Percentiles rank a stretch among this genome's conserved stretches.
phyloP scores from a whole-genome alignment of 2,113 vertebrate species.

The Percina caprodes region DNA sequence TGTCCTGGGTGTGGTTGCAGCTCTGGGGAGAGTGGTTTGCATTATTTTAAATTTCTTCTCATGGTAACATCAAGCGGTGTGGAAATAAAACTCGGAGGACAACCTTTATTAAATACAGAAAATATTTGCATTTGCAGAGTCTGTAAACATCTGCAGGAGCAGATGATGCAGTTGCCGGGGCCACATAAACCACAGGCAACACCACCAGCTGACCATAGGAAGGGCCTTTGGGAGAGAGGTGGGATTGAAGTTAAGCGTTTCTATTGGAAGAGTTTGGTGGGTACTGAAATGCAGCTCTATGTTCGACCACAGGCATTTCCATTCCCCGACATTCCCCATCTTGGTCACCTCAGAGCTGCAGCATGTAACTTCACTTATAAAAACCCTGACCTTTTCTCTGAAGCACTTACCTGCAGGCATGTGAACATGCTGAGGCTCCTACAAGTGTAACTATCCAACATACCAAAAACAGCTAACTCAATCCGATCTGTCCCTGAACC shows the following conservation, averaged over 20 bases:
- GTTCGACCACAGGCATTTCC: constrained; percentile 33
- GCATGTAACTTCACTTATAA: constrained; percentile 1
- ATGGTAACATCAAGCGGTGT: neutral
- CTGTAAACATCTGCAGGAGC: constrained; percentile 47
- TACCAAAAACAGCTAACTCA: neutral
- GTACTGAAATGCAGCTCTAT: constrained; percentile 30
- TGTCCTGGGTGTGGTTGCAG: constrained; percentile 54
- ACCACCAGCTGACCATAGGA: constrained; percentile 53
- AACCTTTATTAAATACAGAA: constrained; percentile 28
- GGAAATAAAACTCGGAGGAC: constrained; percentile 20
- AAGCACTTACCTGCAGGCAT: constrained; percentile 9
- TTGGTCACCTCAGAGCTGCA: constrained; percentile 12
- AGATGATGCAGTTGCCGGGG: constrained; percentile 33
- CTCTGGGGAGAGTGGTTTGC: constrained; percentile 18
- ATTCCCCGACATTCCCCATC: constrained; percentile 3
- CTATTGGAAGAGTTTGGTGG: constrained; percentile 8
- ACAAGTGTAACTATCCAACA: neutral
- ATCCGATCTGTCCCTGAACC: constrained; percentile 15
- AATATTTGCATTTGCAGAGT: constrained; percentile 46
- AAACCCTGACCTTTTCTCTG: neutral
- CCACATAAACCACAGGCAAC: constrained; percentile 58
- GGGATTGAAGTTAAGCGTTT: constrained; percentile 33
- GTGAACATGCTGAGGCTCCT: neutral
- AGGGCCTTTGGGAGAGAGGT: constrained; percentile 40
- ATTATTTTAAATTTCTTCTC: neutral